Evolutionary conservation across 2,113 vertebrate species (phyloP).

Genomic region (Agapornis roseicollis): DNA sequence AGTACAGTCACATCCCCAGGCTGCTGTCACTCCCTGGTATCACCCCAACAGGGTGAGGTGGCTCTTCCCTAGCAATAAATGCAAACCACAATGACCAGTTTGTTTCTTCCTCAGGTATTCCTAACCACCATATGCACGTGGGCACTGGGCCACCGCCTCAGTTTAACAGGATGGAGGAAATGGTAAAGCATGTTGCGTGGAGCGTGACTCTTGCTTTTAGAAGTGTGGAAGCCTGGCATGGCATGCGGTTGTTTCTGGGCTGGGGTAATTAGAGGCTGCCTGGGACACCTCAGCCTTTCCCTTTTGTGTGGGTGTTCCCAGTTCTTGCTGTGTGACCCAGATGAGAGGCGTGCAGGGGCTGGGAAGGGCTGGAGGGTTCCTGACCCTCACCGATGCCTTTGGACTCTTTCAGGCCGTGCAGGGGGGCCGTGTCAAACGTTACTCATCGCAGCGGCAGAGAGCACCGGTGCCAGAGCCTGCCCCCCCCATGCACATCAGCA

Average conservation of each 20-base stretch:
- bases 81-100: background rate
- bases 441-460: conserved; percentile 93
- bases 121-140: conserved; percentile 84
- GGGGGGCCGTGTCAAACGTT: conserved; percentile 89
- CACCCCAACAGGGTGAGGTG: background rate
- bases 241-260: background rate
- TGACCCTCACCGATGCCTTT: background rate
- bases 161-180: conserved; percentile 87
- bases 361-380: background rate
- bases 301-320: background rate
- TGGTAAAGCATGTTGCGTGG: conserved; percentile 69
- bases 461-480: conserved; percentile 84
- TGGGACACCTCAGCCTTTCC: background rate
- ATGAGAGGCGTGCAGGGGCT: background rate
- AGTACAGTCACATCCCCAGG: background rate
- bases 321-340: background rate
- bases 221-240: rapidly evolving
- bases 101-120: conserved; percentile 75
- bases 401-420: conserved; percentile 74
- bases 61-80: background rate
- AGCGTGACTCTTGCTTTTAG: background rate
- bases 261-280: background rate
- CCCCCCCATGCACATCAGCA: conserved; percentile 92
- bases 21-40: background rate
- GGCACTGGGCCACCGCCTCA: conserved; percentile 79